A percentile compares a stretch with the other conserved stretches of the same genome.
These are phyloP conservation scores for Apocheima hispidaria DNA, from an alignment of 2,888 invertebrate genomes.

Conservation along the genomic window DNA sequence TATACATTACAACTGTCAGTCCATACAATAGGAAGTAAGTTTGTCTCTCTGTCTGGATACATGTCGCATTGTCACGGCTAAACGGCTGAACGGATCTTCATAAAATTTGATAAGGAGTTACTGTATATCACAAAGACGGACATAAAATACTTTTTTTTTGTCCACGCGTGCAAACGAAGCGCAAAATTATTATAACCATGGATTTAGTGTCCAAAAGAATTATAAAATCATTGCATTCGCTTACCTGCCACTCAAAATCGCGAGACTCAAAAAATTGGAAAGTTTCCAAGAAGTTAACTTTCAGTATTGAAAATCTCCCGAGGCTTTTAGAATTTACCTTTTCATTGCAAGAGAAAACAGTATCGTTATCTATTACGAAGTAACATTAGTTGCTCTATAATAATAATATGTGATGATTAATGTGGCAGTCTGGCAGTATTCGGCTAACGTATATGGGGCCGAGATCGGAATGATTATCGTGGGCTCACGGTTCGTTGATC, in stretches of 20 bases:
- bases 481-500: conserved; percentile 72
- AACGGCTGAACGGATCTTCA: too few species aligned
- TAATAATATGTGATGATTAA: conserved; percentile 63
- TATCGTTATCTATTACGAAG: conserved; percentile 21
- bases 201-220: too few species aligned
- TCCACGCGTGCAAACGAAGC: too few species aligned
- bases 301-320: conserved; percentile 8
- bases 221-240: not conserved
- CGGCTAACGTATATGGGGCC: conserved; percentile 59
- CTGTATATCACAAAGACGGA: too few species aligned
- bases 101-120: too few species aligned
- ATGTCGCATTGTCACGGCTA: too few species aligned
- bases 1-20: too few species aligned
- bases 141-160: too few species aligned
- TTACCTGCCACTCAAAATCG: not conserved
- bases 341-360: conserved; percentile 9
- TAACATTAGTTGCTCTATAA: conserved; percentile 44
- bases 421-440: conserved; percentile 69
- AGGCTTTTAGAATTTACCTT: conserved; percentile 10
- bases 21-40: too few species aligned
- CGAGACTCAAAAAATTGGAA: conserved; percentile 6
- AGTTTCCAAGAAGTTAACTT: conserved; percentile 19
- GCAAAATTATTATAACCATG: too few species aligned
- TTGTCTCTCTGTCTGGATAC: too few species aligned
- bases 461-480: conserved; percentile 78